Evolutionary conservation across 2,797 vertebrate genomes (phyloP), one percentile per base, ranked within the genome.

Genomic region (Oceanodroma leucorhoa): DNA sequence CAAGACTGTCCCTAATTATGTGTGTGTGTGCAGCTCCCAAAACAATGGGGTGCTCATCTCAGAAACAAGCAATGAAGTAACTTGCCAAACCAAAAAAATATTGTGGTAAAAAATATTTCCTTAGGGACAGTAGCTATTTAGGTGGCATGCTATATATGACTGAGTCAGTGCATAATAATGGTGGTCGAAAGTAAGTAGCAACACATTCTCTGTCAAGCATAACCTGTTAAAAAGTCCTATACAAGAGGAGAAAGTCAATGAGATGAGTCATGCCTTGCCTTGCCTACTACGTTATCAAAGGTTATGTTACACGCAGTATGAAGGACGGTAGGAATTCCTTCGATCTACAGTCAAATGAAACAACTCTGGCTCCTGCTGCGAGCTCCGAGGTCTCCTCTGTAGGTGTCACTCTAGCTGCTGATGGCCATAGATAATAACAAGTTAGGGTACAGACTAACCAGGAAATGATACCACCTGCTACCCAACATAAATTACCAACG

Each of bases 401-500:
- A 76, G 90, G 93, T 93, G 90, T 89, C 92, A 96, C 61, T 95
- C 43, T 60, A 80, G 64, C 80, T 93, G 85, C 85, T 94, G 95
- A 93, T 94, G 86, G 91, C 83, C 94, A 81, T 40, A 85, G 92
- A 95, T 94, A 95, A 96, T 90, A 95, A 93, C 89, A 87, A 90
- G 93, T 95, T 95, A 94, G 77, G 87, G 54, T 90, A 81, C 60
- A 66, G 62, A 43, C 86, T 94, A 94, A 86, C 89, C 93, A 95
- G 92, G 92, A 92, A 96, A 96, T 78, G 46, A 89, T 91, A 81
- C 89, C 95, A 96, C 84, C 95, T 95, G 95, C 89, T 93, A 85
- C 92, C 93, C 86, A 89, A 90, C 55, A 93, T 80, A 94, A 96
- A 95, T 94, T 93, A 75, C 93, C 64, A 70, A 7, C 55, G 55